These are phyloP conservation scores for Tyrophagus putrescentiae DNA, from an alignment of 1,140 invertebrate genomes.

Conservation along the genomic window DNA sequence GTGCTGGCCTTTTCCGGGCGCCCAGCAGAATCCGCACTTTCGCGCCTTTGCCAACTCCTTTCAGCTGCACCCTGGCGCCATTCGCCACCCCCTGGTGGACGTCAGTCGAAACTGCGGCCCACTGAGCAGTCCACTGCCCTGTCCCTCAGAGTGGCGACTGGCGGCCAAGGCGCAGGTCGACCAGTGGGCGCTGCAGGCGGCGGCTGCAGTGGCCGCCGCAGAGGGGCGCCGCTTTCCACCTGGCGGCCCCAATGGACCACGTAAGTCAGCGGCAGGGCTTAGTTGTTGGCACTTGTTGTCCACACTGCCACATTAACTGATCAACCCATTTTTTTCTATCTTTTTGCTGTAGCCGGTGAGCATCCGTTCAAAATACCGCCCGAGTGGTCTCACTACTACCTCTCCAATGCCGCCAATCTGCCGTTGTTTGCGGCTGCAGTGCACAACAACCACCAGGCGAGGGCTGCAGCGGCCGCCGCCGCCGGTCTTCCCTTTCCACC, in stretches of 20 bases:
- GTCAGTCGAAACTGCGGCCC: slow-evolving; percentile 47
- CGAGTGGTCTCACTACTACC: not conserved
- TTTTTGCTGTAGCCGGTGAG: not conserved
- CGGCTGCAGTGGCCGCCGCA: slow-evolving; percentile 14
- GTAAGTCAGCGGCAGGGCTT: too few species aligned
- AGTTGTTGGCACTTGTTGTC: too few species aligned
- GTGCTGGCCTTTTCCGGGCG: slow-evolving; percentile 25
- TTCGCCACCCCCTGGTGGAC: slow-evolving; percentile 25
- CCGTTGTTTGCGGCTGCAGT: not conserved
- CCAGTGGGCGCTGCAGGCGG: slow-evolving; percentile 22
- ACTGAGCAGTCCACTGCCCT: slow-evolving; percentile 44
- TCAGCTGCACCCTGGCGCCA: slow-evolving; percentile 23
- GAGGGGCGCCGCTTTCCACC: too few species aligned
- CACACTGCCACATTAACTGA: too few species aligned
- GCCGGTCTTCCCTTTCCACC: not conserved
- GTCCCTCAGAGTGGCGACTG: slow-evolving; percentile 52
- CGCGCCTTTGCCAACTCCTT: slow-evolving; percentile 28
- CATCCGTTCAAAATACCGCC: not conserved
- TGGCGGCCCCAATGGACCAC: too few species aligned
- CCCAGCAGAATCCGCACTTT: slow-evolving; percentile 26
- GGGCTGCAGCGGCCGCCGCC: slow-evolving; percentile 2
- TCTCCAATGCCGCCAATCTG: not conserved
- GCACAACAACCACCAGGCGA: not conserved
- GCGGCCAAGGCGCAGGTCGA: slow-evolving; percentile 26
- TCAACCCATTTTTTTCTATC: too few species aligned